Conservation (phyloP, 2,797 vertebrate genomes). For the Sebastes jordani region DNA sequence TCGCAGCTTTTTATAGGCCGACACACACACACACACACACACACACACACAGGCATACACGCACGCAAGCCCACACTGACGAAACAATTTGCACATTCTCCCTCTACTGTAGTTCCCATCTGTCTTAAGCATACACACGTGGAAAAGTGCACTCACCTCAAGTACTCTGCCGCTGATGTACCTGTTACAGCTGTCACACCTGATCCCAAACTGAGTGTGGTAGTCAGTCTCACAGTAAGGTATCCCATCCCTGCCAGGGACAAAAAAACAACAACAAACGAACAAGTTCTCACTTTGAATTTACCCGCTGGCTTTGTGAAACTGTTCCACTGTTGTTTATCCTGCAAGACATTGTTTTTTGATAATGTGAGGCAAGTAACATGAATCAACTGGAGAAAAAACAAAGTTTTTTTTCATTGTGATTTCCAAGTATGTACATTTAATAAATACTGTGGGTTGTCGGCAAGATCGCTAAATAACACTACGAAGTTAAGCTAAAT, state of each 20-base stretch:
- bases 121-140: neutral
- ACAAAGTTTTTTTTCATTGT: neutral
- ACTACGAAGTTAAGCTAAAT: too few relatives aligned
- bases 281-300: neutral
- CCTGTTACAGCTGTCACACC: conserved; percentile 90
- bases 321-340: neutral
- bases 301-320: neutral
- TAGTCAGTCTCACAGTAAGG: conserved; percentile 96
- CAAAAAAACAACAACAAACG: neutral
- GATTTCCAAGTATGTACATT: neutral
- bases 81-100: neutral
- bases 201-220: conserved; percentile 94
- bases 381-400: neutral
- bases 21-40: conserved; percentile 4
- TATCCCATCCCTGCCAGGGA: conserved; percentile 86
- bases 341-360: neutral
- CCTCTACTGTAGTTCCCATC: neutral
- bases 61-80: neutral
- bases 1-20: conserved; percentile 38
- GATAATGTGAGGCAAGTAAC: neutral
- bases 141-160: conserved; percentile 84
- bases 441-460: neutral
- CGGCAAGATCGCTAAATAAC: rapidly evolving
- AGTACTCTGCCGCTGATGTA: conserved; percentile 96
- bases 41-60: neutral